These are phyloP conservation scores for Nestor notabilis DNA, from an alignment of 2,113 vertebrate species.

Conservation along the genomic window DNA sequence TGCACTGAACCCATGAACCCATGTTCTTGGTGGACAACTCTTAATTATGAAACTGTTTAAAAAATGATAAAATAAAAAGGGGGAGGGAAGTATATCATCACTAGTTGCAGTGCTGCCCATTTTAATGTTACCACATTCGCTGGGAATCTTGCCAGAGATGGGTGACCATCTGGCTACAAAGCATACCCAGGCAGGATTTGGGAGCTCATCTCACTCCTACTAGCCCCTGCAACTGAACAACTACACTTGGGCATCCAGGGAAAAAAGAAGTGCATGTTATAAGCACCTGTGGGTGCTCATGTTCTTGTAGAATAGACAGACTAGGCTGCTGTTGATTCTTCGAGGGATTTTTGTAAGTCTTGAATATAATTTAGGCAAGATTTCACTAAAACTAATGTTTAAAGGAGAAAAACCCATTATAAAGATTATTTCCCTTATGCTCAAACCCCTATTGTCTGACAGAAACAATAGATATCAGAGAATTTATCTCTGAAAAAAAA, in stretches of 20 bases:
- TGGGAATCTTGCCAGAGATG: neutral
- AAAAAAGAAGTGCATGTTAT: neutral
- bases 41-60: neutral
- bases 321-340: neutral
- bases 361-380: neutral
- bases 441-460: neutral
- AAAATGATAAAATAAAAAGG: neutral
- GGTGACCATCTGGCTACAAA: neutral
- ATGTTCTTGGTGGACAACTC: neutral
- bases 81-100: neutral
- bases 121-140: neutral
- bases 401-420: neutral
- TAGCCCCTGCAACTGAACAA: neutral
- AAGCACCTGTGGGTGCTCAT: fast-evolving
- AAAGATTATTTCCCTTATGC: neutral
- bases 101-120: neutral
- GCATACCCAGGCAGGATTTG: neutral
- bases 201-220: neutral
- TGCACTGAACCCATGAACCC: neutral
- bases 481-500: neutral
- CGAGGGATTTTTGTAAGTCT: neutral
- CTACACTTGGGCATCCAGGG: neutral
- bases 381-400: neutral
- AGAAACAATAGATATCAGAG: neutral
- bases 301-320: neutral